Evolutionary conservation across 2,888 invertebrate species (phyloP).

Genomic region (Callyntrura guangdongensis): DNA sequence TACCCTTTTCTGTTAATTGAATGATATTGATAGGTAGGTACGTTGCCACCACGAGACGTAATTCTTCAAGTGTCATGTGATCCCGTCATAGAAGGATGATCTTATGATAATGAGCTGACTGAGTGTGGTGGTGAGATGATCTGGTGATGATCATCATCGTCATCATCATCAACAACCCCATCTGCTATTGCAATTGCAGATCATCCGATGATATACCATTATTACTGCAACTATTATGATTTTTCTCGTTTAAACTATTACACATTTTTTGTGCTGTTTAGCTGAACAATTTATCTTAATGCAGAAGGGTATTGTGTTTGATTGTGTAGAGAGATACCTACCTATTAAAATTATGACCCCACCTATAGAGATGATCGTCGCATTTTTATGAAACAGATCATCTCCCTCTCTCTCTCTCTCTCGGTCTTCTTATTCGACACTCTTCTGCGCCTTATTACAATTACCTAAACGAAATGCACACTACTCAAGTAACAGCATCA

Average conservation of each 20-base stretch:
- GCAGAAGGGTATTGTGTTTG: not conserved
- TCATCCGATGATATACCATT: constrained; percentile 21
- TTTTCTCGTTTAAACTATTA: not conserved
- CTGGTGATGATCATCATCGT: not conserved
- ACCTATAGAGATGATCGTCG: constrained; percentile 26
- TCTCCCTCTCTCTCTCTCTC: not conserved
- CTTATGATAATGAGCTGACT: constrained; percentile 44
- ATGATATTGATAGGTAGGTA: constrained; percentile 55
- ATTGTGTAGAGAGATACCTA: not conserved
- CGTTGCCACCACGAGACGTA: no score
- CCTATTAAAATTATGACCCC: constrained; percentile 50
- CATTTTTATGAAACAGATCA: not conserved
- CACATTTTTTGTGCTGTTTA: no score
- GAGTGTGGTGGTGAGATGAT: constrained; percentile 1
- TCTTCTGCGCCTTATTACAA: not conserved
- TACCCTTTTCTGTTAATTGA: constrained; percentile 64
- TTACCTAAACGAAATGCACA: not conserved
- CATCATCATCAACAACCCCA: no score
- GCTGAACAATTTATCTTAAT: not conserved
- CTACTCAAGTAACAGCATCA: not conserved
- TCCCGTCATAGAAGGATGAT: not conserved
- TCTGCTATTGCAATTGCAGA: not conserved
- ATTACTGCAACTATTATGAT: not conserved
- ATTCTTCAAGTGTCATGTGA: no score
- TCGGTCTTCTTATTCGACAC: not conserved